Evolutionary conservation across 2,113 vertebrate species (phyloP).

Genomic region (Macaca mulatta): DNA sequence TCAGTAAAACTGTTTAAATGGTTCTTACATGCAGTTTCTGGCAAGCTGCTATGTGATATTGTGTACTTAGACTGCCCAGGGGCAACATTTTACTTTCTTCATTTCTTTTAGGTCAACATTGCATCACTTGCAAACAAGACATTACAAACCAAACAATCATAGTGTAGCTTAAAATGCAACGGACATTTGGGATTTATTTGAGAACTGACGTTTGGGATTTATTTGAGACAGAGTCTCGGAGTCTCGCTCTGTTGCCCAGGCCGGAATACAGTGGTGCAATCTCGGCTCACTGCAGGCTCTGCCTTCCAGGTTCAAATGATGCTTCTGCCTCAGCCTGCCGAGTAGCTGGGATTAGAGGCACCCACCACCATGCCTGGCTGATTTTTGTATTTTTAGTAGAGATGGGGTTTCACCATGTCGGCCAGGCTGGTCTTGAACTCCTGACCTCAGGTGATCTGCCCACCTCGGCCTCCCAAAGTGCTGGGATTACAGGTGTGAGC

Average conservation of each 20-base stretch:
- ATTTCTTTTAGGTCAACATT: neutral
- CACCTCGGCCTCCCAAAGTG: no score
- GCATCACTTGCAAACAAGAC: neutral
- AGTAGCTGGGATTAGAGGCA: neutral
- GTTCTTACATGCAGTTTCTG: fast-evolving
- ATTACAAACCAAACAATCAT: neutral
- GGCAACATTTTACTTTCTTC: no score
- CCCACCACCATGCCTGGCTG: neutral
- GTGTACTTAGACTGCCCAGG: fast-evolving
- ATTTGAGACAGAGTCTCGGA: neutral
- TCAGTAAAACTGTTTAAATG: fast-evolving
- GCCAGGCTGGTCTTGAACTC: neutral
- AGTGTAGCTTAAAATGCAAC: neutral
- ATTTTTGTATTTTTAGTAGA: neutral
- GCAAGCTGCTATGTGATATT: fast-evolving
- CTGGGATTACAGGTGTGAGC: no score
- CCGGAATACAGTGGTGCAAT: neutral
- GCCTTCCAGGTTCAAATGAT: neutral
- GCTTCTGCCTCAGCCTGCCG: neutral
- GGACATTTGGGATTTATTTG: neutral
- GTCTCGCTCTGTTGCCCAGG: neutral
- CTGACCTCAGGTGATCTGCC: no score
- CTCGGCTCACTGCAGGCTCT: neutral
- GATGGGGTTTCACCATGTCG: neutral
- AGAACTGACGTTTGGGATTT: neutral